phyloP scores from a whole-genome alignment of 2,888 invertebrate species.

The Hypselothyrea guttata region DNA sequence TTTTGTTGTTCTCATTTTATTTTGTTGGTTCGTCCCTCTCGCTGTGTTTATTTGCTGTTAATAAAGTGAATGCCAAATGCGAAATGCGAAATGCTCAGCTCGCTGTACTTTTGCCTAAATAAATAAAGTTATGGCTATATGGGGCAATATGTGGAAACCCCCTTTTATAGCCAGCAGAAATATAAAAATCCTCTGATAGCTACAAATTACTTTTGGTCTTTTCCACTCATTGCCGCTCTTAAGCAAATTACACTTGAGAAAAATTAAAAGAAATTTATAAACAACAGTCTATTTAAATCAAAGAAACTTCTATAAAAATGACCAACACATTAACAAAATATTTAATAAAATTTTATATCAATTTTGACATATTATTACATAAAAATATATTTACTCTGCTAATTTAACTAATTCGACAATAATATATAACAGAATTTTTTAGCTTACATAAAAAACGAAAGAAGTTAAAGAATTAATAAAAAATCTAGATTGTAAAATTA shows the following conservation, averaged over 20 bases:
- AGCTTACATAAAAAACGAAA: no score
- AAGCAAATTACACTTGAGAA: no score
- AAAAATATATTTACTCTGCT: no score
- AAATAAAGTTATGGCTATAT: conserved; percentile 26
- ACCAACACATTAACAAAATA: no score
- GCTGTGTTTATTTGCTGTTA: conserved; percentile 54
- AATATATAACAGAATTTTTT: no score
- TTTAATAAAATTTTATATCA: no score
- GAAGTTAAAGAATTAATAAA: no score
- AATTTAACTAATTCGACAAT: no score
- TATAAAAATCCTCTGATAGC: neutral
- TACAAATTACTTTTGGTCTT: conserved; percentile 29
- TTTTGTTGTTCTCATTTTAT: neutral
- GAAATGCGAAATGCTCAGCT: no score
- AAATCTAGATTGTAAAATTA: no score
- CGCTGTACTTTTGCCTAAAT: conserved; percentile 20
- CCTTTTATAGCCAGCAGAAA: conserved; percentile 1
- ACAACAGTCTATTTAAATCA: neutral
- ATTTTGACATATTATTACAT: no score
- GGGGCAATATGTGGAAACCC: conserved; percentile 17
- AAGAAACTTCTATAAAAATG: no score
- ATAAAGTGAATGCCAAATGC: conserved; percentile 50
- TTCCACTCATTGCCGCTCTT: neutral
- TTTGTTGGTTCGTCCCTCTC: neutral
- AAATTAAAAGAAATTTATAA: neutral